These are phyloP conservation scores for Holacanthella duospinosa DNA, from an alignment of 2,888 invertebrate species.

Conservation along the genomic window DNA sequence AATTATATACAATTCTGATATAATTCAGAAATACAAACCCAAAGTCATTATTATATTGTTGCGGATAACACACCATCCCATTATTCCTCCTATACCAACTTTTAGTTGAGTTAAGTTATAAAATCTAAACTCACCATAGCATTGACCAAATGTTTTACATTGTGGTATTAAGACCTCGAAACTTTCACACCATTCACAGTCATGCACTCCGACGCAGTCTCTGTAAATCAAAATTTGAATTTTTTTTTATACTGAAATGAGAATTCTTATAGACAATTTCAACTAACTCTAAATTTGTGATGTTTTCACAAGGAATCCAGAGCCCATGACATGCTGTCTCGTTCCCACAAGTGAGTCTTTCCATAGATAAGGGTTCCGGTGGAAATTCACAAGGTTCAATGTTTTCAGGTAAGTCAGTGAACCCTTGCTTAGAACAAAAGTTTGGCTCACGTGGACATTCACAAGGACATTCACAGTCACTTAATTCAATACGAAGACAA, in stretches of 20 bases:
- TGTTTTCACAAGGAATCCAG: not conserved
- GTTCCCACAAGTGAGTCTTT: not conserved
- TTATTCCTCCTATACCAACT: no score
- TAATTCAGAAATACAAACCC: not conserved
- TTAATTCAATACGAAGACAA: slow-evolving; percentile 87
- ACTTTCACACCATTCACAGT: slow-evolving; percentile 80
- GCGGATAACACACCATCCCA: no score
- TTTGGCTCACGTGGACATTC: slow-evolving; percentile 60
- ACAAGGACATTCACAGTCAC: slow-evolving; percentile 89
- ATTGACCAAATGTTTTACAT: slow-evolving; percentile 46
- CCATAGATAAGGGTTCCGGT: slow-evolving; percentile 20
- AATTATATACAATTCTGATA: not conserved
- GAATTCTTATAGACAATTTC: not conserved
- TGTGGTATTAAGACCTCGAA: slow-evolving; percentile 61
- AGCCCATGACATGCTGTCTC: not conserved
- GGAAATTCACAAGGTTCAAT: slow-evolving; percentile 23
- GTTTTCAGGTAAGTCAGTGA: slow-evolving; percentile 18
- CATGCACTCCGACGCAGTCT: slow-evolving; percentile 56
- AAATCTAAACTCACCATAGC: slow-evolving; percentile 17
- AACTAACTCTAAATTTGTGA: not conserved
- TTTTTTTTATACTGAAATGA: not conserved
- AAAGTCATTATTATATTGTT: no score
- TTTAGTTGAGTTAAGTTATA: not conserved
- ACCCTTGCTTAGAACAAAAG: slow-evolving; percentile 43
- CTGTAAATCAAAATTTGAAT: slow-evolving; percentile 35